Evolutionary conservation across 2,888 invertebrate genomes (phyloP).

Genomic region (Hesperia comma): DNA sequence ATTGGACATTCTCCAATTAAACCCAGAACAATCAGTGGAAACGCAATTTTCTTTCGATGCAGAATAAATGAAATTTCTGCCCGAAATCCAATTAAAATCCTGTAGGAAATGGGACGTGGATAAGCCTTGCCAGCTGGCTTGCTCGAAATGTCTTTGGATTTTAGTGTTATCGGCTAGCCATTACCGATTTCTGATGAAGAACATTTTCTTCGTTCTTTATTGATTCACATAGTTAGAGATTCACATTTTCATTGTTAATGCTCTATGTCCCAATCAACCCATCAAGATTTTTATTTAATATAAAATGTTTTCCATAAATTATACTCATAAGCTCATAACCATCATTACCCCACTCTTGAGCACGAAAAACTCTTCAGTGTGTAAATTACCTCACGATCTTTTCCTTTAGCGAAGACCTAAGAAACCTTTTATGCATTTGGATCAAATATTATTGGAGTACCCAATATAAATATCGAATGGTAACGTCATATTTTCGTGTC

Average conservation of each 20-base stretch:
- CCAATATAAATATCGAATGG: not conserved
- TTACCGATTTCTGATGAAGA: not conserved
- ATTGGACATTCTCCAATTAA: conserved; percentile 5
- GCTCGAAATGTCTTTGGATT: conserved; percentile 1
- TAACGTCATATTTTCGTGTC: conserved; percentile 11
- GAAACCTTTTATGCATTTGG: too few species aligned
- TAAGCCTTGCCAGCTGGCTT: conserved; percentile 8
- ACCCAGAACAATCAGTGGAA: conserved; percentile 6
- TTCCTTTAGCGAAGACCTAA: too few species aligned
- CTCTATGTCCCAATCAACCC: too few species aligned
- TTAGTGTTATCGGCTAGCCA: not conserved
- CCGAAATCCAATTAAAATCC: conserved; percentile 29
- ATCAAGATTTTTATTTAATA: too few species aligned
- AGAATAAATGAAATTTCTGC: conserved; percentile 25
- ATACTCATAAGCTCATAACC: too few species aligned
- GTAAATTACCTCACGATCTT: too few species aligned
- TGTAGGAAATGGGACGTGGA: conserved; percentile 19
- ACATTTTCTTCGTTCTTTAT: too few species aligned
- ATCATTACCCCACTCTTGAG: too few species aligned
- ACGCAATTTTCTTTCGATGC: conserved; percentile 22
- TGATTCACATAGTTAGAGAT: too few species aligned
- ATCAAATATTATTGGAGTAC: not conserved
- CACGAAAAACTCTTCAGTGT: too few species aligned
- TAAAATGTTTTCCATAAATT: too few species aligned
- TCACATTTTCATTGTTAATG: too few species aligned